Evolutionary conservation across 2,113 vertebrate species (phyloP).

Genomic region (Leiothrix lutea): DNA sequence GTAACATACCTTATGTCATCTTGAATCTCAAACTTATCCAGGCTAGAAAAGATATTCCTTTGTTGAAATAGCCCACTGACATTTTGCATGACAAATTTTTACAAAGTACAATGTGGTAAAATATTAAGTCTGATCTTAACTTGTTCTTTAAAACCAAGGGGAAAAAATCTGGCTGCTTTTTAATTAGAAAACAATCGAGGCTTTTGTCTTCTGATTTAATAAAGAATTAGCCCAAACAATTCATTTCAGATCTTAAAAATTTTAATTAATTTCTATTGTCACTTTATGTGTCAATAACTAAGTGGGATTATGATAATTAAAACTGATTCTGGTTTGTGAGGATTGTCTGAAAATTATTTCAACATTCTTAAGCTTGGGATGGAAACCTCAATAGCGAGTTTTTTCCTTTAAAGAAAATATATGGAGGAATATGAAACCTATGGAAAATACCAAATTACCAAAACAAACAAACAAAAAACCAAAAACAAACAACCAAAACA

Average conservation of each 20-base stretch:
- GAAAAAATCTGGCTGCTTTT: background rate
- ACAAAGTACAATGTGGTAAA: background rate
- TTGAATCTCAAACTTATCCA: background rate
- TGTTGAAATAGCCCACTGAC: background rate
- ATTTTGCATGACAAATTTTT: background rate
- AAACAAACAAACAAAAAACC: too few relatives aligned
- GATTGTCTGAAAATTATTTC: background rate
- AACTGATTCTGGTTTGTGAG: background rate
- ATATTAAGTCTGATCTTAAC: background rate
- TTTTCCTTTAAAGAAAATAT: background rate
- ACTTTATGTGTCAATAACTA: background rate
- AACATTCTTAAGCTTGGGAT: background rate
- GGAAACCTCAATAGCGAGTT: accelerated
- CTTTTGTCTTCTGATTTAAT: background rate
- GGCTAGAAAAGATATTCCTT: background rate
- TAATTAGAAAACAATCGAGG: accelerated
- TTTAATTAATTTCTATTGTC: background rate
- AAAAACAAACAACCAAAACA: background rate
- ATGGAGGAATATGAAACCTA: background rate
- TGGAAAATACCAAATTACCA: accelerated
- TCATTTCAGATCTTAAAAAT: background rate
- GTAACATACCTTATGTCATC: too few relatives aligned
- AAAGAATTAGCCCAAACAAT: background rate
- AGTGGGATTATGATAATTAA: background rate
- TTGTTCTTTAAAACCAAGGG: background rate